Evolutionary conservation across 2,113 vertebrate genomes (phyloP).

Genomic region (Albula glossodonta): DNA sequence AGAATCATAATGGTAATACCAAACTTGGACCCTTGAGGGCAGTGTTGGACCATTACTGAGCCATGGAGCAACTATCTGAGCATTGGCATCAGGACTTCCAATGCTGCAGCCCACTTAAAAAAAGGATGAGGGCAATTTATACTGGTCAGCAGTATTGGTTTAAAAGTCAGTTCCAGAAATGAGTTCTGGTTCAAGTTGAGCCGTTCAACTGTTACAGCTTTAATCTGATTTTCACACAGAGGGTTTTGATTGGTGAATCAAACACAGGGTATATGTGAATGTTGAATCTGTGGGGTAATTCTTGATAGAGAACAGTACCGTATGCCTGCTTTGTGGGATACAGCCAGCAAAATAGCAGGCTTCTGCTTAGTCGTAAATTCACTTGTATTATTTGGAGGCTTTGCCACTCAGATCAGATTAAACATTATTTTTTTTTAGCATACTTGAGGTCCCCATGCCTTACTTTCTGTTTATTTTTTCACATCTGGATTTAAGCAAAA

Average conservation of each 20-base stretch:
- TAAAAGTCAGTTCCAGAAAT: background rate
- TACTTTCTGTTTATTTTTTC: background rate
- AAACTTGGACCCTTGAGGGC: background rate
- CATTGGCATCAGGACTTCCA: too few species aligned
- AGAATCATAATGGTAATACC: background rate
- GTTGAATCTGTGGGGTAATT: background rate
- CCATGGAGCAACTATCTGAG: background rate
- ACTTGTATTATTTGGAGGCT: background rate
- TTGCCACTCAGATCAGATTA: background rate
- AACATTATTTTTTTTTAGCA: background rate
- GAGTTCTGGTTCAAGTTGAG: background rate
- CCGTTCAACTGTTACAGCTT: background rate
- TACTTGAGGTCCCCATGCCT: background rate
- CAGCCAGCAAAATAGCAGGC: background rate
- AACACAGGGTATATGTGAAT: background rate
- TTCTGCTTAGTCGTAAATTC: background rate
- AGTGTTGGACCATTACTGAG: background rate
- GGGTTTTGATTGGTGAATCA: background rate
- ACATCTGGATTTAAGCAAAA: background rate
- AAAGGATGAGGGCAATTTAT: background rate
- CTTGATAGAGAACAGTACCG: background rate
- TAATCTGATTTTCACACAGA: background rate
- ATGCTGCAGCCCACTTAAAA: too few species aligned
- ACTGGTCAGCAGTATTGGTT: background rate
- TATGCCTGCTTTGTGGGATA: background rate